Evolutionary conservation across 2,113 vertebrate species (phyloP).

Genomic region (Corythornis cristatus): DNA sequence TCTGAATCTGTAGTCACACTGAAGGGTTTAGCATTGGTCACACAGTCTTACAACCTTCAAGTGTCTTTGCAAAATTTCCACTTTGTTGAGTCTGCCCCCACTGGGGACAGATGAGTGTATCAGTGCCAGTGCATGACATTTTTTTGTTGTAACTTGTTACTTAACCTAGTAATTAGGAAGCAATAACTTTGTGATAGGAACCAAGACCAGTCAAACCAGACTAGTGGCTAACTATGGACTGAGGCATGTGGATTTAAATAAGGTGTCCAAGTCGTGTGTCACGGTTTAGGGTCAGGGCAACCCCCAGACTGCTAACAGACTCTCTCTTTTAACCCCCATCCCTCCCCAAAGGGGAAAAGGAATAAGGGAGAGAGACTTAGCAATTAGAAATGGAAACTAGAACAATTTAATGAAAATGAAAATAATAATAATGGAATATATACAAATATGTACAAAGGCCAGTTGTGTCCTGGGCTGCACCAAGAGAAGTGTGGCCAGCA

Average conservation of each 20-base stretch:
- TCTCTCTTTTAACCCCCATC: too few species aligned
- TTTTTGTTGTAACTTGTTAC: background rate
- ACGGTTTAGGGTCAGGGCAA: too few species aligned
- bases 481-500: too few species aligned
- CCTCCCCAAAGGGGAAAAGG: too few species aligned
- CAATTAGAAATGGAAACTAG: too few species aligned
- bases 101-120: accelerated
- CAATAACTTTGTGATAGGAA: background rate
- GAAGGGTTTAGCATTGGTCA: background rate
- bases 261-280: background rate
- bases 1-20: background rate
- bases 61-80: background rate
- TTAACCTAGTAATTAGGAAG: background rate
- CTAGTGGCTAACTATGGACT: background rate
- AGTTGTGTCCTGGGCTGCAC: too few species aligned
- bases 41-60: background rate
- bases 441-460: too few species aligned
- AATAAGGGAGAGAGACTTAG: too few species aligned
- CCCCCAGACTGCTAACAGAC: too few species aligned
- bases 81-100: background rate
- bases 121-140: background rate
- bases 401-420: too few species aligned
- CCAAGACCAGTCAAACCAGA: background rate
- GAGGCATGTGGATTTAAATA: background rate
- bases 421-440: too few species aligned